Base-by-base conservation (phyloP, 2,797 vertebrate genomes). In the Microctenopoma steveboyesi region DNA sequence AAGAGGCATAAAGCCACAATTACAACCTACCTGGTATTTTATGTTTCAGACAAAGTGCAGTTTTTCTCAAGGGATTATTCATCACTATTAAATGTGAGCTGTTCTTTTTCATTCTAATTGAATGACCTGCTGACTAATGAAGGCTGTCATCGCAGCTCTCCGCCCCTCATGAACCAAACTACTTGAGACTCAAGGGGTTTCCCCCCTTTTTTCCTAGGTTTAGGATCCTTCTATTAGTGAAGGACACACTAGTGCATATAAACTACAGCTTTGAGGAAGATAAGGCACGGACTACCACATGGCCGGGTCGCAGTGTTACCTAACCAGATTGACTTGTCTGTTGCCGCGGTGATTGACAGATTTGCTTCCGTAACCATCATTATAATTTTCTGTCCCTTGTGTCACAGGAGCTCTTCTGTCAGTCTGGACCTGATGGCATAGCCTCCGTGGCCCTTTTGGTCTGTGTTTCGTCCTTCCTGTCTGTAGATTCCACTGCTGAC, bases 101-200 rank as follows among this genome's bases (percentile, higher is more conserved):
- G 54, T 58, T 64, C 69, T 58, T 64, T 64, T 65, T 49, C 30
- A 43, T 61, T 22, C 45, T 72, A 72, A 77, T 64, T 76, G 74
- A 86, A 77, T 67, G 74, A 76, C 76, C 71, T 63, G 72, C 81
- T 90, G 83, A 84, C 82, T 82, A 86, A 90, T 83, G 79, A 73
- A 70, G 53, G 65, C 74, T 84, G 82, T 81, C 80, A 82, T 84
- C 61, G 25, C 70, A 69, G 74, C 64, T 27, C 72, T 79, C 72
- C 73, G 74, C 72, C 68, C 54, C 77, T 62, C 69, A 64, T 52
- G 66, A 84, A 39, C 50, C n/a, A 33, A 74, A 63, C 55, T 55
- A 64, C 72, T 61, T 4, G 50, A 78, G 71, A 86, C 48, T 35
- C 46, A 6, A 49, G 40, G 69, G 0, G 8, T 69, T 74, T 51